Evolutionary conservation across 2,113 vertebrate species (phyloP).

Genomic region (Nycticorax nycticorax): DNA sequence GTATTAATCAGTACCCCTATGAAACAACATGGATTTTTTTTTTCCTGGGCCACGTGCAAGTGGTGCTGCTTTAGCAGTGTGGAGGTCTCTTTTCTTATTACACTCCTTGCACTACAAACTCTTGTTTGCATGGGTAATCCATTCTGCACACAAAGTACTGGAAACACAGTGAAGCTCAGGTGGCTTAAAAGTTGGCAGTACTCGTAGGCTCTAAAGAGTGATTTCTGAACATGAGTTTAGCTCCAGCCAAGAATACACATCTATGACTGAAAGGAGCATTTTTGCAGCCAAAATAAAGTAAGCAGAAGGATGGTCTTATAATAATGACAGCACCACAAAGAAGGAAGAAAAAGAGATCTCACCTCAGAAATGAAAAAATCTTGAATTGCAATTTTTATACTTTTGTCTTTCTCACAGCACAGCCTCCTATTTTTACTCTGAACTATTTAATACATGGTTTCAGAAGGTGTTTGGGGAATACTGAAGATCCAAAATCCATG

Average conservation of each 20-base stretch:
- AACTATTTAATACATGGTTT: neutral
- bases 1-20: neutral
- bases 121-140: neutral
- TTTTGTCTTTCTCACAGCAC: neutral
- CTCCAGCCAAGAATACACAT: neutral
- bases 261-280: neutral
- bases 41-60: neutral
- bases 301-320: neutral
- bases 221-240: neutral
- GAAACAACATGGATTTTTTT: neutral
- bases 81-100: neutral
- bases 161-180: neutral
- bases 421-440: neutral
- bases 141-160: neutral
- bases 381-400: neutral
- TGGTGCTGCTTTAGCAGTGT: neutral
- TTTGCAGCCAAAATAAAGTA: neutral
- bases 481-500: neutral
- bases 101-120: neutral
- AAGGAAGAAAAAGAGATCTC: neutral
- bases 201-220: neutral
- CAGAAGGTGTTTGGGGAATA: neutral
- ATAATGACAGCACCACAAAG: neutral
- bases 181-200: neutral
- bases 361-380: neutral